Conservation (phyloP, 2,113 vertebrate genomes). For the Tauraco erythrolophus region DNA sequence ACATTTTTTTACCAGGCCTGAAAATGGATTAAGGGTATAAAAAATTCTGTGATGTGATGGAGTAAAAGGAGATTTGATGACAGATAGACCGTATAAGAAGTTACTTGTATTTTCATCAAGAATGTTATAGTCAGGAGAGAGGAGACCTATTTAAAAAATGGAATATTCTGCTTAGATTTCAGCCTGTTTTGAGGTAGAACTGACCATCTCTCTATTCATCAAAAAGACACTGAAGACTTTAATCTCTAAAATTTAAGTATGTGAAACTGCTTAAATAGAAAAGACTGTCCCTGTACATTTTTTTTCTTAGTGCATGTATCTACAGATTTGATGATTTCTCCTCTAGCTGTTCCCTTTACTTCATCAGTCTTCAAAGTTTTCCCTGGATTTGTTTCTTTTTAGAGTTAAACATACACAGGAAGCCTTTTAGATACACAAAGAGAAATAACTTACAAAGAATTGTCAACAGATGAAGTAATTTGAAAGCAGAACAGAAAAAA, state of each 20-base stretch:
- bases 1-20: background rate
- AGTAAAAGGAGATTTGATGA: background rate
- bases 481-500: background rate
- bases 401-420: background rate
- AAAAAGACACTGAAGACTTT: background rate
- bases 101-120: background rate
- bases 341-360: background rate
- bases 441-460: background rate
- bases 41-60: background rate
- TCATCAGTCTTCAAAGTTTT: background rate
- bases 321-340: background rate
- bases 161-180: background rate
- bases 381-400: background rate
- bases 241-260: background rate
- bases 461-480: background rate
- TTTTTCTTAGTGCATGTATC: background rate
- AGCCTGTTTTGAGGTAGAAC: background rate
- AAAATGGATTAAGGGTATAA: background rate
- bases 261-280: background rate
- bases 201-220: background rate
- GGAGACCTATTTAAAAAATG: background rate
- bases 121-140: background rate
- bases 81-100: background rate
- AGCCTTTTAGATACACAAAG: background rate
- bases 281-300: background rate